Percentiles rank a stretch among this genome's conserved stretches.
Evolutionary conservation across 2,888 invertebrate genomes (phyloP).

Genomic region (Nysson spinosus): DNA sequence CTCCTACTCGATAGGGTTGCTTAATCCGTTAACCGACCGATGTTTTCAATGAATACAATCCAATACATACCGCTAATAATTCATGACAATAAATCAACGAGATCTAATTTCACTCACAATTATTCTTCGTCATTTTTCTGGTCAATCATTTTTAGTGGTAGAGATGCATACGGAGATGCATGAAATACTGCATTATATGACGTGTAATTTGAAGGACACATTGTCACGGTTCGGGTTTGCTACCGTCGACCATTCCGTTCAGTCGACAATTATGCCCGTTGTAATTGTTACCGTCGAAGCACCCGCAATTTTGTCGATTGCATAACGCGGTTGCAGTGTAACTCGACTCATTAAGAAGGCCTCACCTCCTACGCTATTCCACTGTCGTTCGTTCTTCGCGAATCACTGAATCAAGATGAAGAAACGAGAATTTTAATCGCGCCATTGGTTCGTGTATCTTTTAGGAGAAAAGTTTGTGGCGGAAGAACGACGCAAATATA

Average conservation of each 20-base stretch:
- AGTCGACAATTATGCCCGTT: slow-evolving; percentile 24
- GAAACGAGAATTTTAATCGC: not conserved
- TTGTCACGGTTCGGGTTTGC: slow-evolving; percentile 4
- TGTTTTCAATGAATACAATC: too few species aligned
- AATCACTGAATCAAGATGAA: not conserved
- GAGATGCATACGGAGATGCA: not conserved
- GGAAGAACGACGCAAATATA: too few species aligned
- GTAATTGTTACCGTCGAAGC: slow-evolving; percentile 38
- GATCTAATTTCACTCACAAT: too few species aligned
- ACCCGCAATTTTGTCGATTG: slow-evolving; percentile 46
- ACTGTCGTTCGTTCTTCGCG: slow-evolving; percentile 15
- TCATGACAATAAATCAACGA: too few species aligned
- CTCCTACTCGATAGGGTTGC: not conserved
- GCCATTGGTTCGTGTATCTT: not conserved
- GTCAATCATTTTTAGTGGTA: not conserved
- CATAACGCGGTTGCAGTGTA: slow-evolving; percentile 29
- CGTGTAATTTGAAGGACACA: slow-evolving; percentile 13
- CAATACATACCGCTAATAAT: too few species aligned
- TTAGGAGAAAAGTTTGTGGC: not conserved
- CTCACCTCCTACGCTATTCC: slow-evolving; percentile 20
- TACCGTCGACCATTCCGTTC: slow-evolving; percentile 24
- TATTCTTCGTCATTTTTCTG: not conserved
- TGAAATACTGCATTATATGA: too few species aligned
- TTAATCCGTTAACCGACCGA: too few species aligned
- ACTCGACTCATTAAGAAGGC: slow-evolving; percentile 29